A percentile compares a stretch with the other conserved stretches of the same genome.
phyloP scores from a whole-genome alignment of 2,888 invertebrate species.

The Chymomyza caudatula region DNA sequence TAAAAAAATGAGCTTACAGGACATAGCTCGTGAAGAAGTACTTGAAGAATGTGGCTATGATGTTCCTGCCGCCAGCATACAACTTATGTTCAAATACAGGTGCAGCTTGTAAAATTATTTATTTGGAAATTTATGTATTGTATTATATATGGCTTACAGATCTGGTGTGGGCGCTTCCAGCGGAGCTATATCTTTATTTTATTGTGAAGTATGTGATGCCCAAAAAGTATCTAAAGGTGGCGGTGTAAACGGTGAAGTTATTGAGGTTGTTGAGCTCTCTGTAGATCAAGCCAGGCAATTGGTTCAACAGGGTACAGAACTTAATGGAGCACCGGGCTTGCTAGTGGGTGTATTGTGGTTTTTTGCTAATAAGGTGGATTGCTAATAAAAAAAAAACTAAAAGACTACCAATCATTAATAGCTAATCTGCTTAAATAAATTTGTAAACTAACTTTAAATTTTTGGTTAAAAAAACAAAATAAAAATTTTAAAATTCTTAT shows the following conservation, averaged over 20 bases:
- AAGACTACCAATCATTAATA: too few relatives aligned
- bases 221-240: conserved; percentile 42
- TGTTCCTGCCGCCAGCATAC: conserved; percentile 26
- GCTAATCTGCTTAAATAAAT: too few relatives aligned
- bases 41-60: conserved; percentile 89
- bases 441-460: neutral
- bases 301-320: conserved; percentile 26
- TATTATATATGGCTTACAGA: neutral
- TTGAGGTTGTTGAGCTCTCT: conserved; percentile 51
- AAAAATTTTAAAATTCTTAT: conserved; percentile 3
- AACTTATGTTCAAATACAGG: conserved; percentile 34
- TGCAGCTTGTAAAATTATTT: neutral
- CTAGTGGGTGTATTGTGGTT: conserved; percentile 43
- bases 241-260: conserved; percentile 38
- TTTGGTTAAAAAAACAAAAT: conserved; percentile 3
- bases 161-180: conserved; percentile 48
- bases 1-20: conserved; percentile 84
- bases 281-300: conserved; percentile 34
- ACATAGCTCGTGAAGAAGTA: conserved; percentile 90
- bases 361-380: conserved; percentile 28
- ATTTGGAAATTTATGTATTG: neutral
- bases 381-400: neutral
- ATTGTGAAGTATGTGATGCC: conserved; percentile 52
- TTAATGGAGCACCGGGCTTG: conserved; percentile 34
- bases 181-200: conserved; percentile 27